phyloP scores from a whole-genome alignment of 2,113 vertebrate species.

The Psephotus haematonotus region DNA sequence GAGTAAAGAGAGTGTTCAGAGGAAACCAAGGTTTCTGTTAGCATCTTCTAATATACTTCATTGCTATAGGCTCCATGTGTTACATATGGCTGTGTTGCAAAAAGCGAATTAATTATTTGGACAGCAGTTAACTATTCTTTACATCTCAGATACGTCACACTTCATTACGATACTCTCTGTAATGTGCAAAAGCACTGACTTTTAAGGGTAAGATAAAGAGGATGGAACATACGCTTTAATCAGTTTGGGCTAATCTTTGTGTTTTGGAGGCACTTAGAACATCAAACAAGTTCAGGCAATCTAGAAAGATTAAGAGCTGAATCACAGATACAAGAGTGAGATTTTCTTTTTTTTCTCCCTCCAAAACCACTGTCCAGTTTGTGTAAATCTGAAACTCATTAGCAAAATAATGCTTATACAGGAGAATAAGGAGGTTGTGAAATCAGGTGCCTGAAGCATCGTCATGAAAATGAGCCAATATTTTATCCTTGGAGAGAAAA shows the following conservation, averaged over 20 bases:
- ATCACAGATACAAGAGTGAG: neutral
- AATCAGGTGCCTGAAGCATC: neutral
- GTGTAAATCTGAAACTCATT: neutral
- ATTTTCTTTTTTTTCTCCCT: neutral
- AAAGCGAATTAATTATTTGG: neutral
- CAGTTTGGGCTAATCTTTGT: constrained; percentile 29
- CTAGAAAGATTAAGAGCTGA: constrained; percentile 21
- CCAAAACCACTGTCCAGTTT: neutral
- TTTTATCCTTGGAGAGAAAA: neutral
- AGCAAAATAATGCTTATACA: neutral
- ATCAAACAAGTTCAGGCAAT: constrained; percentile 10
- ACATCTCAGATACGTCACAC: neutral
- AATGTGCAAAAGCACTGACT: constrained; percentile 23
- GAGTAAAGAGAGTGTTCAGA: neutral
- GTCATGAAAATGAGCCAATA: neutral
- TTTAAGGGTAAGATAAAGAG: constrained; percentile 28
- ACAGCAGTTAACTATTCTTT: constrained; percentile 12
- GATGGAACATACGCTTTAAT: neutral
- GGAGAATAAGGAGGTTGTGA: neutral
- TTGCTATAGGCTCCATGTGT: neutral
- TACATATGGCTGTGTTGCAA: neutral
- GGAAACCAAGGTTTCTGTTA: constrained; percentile 13
- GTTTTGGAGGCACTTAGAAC: constrained; percentile 40
- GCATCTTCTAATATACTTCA: neutral
- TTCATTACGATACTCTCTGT: neutral